A percentile compares a stretch with the other conserved stretches of the same genome.
phyloP scores from a whole-genome alignment of 2,113 vertebrate genomes.

The Silurus asotus region DNA sequence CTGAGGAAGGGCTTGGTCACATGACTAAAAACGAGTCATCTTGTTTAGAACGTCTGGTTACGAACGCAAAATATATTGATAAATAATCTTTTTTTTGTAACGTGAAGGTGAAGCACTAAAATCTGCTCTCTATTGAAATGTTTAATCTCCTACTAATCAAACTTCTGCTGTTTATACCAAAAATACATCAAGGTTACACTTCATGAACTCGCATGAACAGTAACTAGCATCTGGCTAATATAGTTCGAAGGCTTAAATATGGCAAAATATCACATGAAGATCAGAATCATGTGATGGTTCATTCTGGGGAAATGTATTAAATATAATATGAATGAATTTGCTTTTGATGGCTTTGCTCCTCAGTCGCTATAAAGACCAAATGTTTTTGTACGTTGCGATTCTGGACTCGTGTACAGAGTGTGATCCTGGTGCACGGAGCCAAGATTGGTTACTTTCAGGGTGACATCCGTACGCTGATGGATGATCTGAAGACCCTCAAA shows the following conservation, averaged over 20 bases:
- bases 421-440: constrained; percentile 81
- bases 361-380: background rate
- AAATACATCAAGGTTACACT: background rate
- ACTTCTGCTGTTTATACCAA: background rate
- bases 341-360: background rate
- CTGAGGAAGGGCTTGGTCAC: too few relatives aligned
- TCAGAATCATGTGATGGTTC: background rate
- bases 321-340: background rate
- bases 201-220: background rate
- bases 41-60: too few relatives aligned
- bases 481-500: constrained; percentile 88
- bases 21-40: too few relatives aligned
- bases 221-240: background rate
- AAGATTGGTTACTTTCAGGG: constrained; percentile 97
- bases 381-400: background rate
- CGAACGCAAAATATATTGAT: too few relatives aligned
- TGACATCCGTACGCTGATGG: constrained; percentile 95
- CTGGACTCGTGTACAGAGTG: background rate
- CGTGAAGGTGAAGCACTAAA: background rate
- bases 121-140: background rate
- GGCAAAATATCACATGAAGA: background rate
- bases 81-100: too few relatives aligned
- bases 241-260: background rate
- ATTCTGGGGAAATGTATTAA: background rate
- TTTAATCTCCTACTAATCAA: background rate